Evolutionary conservation across 92 coral and sea anemone species (phyloP).

Genomic region (Blastomussa wellsi): DNA sequence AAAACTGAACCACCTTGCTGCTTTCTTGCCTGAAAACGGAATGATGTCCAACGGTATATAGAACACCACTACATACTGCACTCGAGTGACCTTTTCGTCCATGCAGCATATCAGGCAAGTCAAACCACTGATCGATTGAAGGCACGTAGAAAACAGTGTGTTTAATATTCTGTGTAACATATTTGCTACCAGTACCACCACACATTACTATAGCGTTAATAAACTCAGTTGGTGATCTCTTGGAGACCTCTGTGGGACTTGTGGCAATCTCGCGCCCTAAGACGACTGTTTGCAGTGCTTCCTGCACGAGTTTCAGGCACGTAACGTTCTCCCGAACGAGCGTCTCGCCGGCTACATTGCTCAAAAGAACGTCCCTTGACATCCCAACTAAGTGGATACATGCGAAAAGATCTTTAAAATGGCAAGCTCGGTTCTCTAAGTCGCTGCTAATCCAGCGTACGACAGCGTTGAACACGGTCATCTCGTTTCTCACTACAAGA

Average conservation of each 20-base stretch:
- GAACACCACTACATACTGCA: neutral
- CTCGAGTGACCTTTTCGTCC: slow-evolving; percentile 21
- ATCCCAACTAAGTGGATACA: slow-evolving; percentile 2
- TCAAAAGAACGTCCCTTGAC: neutral
- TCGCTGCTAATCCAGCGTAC: slow-evolving; percentile 6
- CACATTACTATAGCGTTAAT: slow-evolving; percentile 56
- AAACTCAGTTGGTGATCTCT: slow-evolving; percentile 15
- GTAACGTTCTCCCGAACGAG: slow-evolving; percentile 16
- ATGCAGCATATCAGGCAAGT: slow-evolving; percentile 16
- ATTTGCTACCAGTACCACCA: slow-evolving; percentile 61
- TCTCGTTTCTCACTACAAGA: slow-evolving; percentile 1
- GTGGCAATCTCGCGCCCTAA: neutral
- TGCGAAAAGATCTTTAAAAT: slow-evolving; percentile 29
- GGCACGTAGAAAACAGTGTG: slow-evolving; percentile 19
- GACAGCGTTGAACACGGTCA: neutral
- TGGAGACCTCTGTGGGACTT: neutral
- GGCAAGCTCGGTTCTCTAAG: slow-evolving; percentile 11
- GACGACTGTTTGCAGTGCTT: slow-evolving; percentile 41
- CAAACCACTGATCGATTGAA: neutral
- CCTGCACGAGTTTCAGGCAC: slow-evolving; percentile 46
- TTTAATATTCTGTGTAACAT: slow-evolving; percentile 12
- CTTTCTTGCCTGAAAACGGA: neutral
- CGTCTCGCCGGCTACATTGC: neutral
- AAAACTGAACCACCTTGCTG: slow-evolving; percentile 14
- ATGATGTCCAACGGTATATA: slow-evolving; percentile 14